Conservation (phyloP, 1,140 invertebrate species). For the Caenorhabditis brenneri region DNA sequence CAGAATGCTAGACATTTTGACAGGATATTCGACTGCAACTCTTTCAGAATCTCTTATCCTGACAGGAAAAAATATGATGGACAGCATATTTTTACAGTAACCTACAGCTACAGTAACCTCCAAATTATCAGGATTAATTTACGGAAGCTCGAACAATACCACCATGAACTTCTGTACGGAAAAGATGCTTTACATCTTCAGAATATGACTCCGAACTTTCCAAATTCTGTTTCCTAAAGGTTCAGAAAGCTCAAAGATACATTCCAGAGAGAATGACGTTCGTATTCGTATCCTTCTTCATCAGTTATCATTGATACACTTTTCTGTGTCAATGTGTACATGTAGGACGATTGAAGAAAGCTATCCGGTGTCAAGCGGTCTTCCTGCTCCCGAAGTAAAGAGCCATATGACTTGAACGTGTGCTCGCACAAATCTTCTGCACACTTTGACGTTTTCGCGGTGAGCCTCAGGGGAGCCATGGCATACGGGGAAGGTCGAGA, state of each 20-base stretch:
- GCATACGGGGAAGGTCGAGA: neutral
- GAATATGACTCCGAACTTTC: too few relatives aligned
- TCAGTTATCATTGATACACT: conserved; percentile 29
- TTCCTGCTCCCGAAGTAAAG: neutral
- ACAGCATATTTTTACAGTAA: too few relatives aligned
- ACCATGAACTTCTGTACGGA: too few relatives aligned
- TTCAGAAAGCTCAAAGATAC: neutral
- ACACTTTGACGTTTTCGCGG: conserved; percentile 18
- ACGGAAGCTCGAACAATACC: too few relatives aligned
- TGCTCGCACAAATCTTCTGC: conserved; percentile 26
- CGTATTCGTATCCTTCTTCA: neutral
- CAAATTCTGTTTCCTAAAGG: too few relatives aligned
- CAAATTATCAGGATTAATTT: too few relatives aligned
- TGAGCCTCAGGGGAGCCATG: neutral
- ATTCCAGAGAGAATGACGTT: neutral
- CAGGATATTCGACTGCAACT: too few relatives aligned
- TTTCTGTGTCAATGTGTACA: neutral
- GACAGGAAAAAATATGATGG: too few relatives aligned
- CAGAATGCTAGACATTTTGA: too few relatives aligned
- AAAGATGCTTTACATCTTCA: too few relatives aligned
- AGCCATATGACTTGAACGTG: conserved; percentile 41
- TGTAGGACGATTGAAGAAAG: conserved; percentile 16
- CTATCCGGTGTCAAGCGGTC: conserved; percentile 30
- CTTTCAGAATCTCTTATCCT: too few relatives aligned
- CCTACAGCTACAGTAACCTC: too few relatives aligned